Base-by-base conservation (phyloP, 2,797 vertebrate genomes). In the Brotogeris chrysoptera region DNA sequence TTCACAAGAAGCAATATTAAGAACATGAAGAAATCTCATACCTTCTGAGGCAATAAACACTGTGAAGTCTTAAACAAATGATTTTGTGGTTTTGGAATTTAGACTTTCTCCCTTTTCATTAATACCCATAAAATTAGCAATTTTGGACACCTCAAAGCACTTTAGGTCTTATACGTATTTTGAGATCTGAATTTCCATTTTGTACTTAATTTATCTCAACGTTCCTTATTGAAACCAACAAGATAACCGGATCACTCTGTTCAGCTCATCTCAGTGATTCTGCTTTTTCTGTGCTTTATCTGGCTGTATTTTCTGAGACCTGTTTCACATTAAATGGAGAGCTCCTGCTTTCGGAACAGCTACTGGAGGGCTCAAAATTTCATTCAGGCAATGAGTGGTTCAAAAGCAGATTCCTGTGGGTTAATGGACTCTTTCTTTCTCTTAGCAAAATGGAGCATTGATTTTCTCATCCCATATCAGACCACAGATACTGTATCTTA, bases 281-380 rank as follows among this genome's bases (percentile, higher is more conserved):
- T 79, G n/a, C 46, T 64, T 21, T 66, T 90, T 28, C 28, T 91
- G 70, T 93, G 59, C 52, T 93, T 88, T 91, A 82, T 86, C 91
- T 94, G 87, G 84, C 64, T 13, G 2, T 41, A 30, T 73, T 87
- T 95, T 80, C 59, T 0, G 1, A 88, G 79, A 77, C 64, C 80
- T 96, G 95, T 95, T 96, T 94, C 59, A 57, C n/a, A 95, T 92
- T 90, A 97, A 72, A n/a, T 38, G 72, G 36, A 95, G 57, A 81
- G 76, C 65, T 92, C 70, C 71, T 59, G 49, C 64, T 59, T 90
- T 94, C 93, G 79, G 88, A 93, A 86, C 38, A 76, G 72, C n/a
- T 87, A 90, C 81, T 61, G 41, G 12, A 60, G 34, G 63, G 38
- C 53, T 92, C 90, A 95, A 94, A 88, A 79, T 30, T 50, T 79